phyloP scores from a whole-genome alignment of 2,888 invertebrate species.

The Cataglyphis cursor region DNA sequence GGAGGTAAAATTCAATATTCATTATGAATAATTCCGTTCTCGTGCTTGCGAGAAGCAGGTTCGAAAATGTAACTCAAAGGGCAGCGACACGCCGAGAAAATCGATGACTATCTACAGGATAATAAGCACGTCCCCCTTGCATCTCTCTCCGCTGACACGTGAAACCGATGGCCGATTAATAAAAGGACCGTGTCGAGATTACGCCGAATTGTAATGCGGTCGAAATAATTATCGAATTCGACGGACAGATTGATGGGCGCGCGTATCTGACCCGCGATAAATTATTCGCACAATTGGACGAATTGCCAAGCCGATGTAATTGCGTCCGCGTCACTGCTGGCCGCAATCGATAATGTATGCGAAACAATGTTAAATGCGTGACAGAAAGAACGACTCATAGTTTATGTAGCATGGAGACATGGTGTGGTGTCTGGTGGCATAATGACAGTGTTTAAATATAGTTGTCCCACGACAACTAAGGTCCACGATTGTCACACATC shows the following conservation, averaged over 20 bases:
- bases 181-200: slow-evolving; percentile 29
- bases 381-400: slow-evolving; percentile 36
- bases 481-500: neutral
- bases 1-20: slow-evolving; percentile 47
- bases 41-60: neutral
- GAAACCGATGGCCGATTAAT: slow-evolving; percentile 59
- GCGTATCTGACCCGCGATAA: slow-evolving; percentile 28
- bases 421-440: neutral
- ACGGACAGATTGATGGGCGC: slow-evolving; percentile 31
- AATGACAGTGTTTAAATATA: slow-evolving; percentile 14
- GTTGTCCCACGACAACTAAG: neutral
- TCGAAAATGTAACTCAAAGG: slow-evolving; percentile 45
- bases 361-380: slow-evolving; percentile 42
- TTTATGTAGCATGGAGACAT: slow-evolving; percentile 20
- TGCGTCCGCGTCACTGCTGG: slow-evolving; percentile 15
- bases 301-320: slow-evolving; percentile 30
- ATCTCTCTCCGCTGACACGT: slow-evolving; percentile 33
- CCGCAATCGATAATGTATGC: slow-evolving; percentile 31
- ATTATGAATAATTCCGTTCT: slow-evolving; percentile 45
- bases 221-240: slow-evolving; percentile 46
- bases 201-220: slow-evolving; percentile 52
- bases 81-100: slow-evolving; percentile 30
- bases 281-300: slow-evolving; percentile 53
- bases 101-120: slow-evolving; percentile 52
- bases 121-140: slow-evolving; percentile 35